These are phyloP conservation scores for Trichopoda pennipes DNA, from an alignment of 2,888 invertebrate genomes.

Conservation along the genomic window DNA sequence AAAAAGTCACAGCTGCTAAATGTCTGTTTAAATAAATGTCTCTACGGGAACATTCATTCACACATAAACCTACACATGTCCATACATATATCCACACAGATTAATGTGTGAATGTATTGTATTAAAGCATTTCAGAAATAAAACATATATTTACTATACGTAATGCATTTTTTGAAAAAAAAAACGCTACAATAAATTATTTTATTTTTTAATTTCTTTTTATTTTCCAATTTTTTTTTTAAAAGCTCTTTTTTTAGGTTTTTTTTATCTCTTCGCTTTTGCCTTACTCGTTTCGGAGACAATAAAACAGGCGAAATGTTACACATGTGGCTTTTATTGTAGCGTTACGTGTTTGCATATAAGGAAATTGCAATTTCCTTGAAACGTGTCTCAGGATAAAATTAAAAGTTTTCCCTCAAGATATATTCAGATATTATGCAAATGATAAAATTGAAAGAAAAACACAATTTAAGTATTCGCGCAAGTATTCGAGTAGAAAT, in stretches of 20 bases:
- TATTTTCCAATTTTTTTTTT: slow-evolving; percentile 3
- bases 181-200: slow-evolving; percentile 63
- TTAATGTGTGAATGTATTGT: slow-evolving; percentile 5
- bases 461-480: background rate
- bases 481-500: no score
- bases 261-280: background rate
- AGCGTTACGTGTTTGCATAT: slow-evolving; percentile 56
- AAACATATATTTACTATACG: slow-evolving; percentile 28
- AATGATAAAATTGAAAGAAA: slow-evolving; percentile 1
- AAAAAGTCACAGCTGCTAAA: slow-evolving; percentile 67
- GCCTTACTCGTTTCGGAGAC: background rate
- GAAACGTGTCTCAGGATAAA: slow-evolving; percentile 56
- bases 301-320: slow-evolving; percentile 22
- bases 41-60: slow-evolving; percentile 31
- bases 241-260: slow-evolving; percentile 19
- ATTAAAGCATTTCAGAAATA: slow-evolving; percentile 25
- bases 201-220: slow-evolving; percentile 35
- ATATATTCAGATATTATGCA: slow-evolving; percentile 36
- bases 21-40: slow-evolving; percentile 66
- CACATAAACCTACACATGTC: background rate
- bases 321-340: slow-evolving; percentile 67
- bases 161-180: slow-evolving; percentile 63
- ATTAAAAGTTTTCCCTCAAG: slow-evolving; percentile 48
- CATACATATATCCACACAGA: background rate
- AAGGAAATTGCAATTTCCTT: slow-evolving; percentile 65